Percentiles rank a stretch among this genome's conserved stretches.
Evolutionary conservation across 2,888 invertebrate genomes (phyloP).

Genomic region (Nebria salina): DNA sequence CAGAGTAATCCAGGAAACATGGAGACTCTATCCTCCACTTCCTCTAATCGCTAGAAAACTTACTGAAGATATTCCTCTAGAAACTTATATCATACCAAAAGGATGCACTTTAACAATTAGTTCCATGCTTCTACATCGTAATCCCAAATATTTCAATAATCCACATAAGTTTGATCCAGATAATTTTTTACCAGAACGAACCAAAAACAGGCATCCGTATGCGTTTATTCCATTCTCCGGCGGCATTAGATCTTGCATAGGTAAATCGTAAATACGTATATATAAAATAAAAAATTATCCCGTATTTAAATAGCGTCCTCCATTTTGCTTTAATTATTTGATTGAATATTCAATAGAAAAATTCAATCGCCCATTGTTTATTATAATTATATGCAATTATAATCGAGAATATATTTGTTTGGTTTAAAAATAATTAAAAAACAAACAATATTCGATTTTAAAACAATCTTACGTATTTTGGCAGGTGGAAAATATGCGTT

Average conservation of each 20-base stretch:
- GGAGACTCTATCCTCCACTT: slow-evolving; percentile 53
- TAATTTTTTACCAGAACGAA: slow-evolving; percentile 77
- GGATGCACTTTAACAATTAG: slow-evolving; percentile 48
- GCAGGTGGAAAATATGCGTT: slow-evolving; percentile 76
- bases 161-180: slow-evolving; percentile 75
- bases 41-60: slow-evolving; percentile 50
- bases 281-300: neutral
- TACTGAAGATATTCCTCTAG: slow-evolving; percentile 50
- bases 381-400: neutral
- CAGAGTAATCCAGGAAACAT: slow-evolving; percentile 54
- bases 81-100: slow-evolving; percentile 50
- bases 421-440: neutral
- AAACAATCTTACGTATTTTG: slow-evolving; percentile 46
- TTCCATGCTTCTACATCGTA: slow-evolving; percentile 67
- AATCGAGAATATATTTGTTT: neutral
- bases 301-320: neutral
- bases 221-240: slow-evolving; percentile 80
- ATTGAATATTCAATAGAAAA: neutral
- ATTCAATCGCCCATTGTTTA: neutral
- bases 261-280: slow-evolving; percentile 57
- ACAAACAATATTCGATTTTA: neutral
- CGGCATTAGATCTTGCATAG: slow-evolving; percentile 78
- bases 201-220: slow-evolving; percentile 76
- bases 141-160: slow-evolving; percentile 70
- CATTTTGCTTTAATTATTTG: neutral